Conservation (phyloP, 2,888 invertebrate genomes). For the Cinara cedri region DNA sequence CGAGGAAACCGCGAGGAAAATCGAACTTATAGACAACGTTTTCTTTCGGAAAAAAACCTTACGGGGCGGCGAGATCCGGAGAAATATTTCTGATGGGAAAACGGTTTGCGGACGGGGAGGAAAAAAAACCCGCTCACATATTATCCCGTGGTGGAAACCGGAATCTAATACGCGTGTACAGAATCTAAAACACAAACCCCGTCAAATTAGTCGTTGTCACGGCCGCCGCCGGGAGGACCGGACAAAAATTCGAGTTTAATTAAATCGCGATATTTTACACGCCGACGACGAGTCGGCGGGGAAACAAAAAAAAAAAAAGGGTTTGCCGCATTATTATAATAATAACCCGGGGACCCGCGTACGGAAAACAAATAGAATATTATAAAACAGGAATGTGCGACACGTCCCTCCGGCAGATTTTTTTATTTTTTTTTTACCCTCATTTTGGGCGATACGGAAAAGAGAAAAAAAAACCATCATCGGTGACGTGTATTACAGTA, state of each 20-base stretch:
- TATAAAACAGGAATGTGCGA: slow-evolving; percentile 11
- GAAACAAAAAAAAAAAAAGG: neutral
- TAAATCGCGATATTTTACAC: slow-evolving; percentile 47
- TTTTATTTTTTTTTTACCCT: slow-evolving; percentile 4
- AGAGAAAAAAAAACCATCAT: slow-evolving; percentile 4
- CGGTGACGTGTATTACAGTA: neutral
- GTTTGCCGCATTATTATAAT: neutral
- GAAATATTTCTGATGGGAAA: no score
- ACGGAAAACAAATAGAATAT: neutral
- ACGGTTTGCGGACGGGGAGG: no score
- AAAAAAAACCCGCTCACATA: no score
- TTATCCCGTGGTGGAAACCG: no score
- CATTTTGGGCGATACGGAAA: slow-evolving; percentile 12
- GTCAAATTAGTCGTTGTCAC: neutral
- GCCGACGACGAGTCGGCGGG: neutral
- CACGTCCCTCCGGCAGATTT: neutral
- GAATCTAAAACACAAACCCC: neutral
- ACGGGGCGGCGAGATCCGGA: no score
- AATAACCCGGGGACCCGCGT: neutral
- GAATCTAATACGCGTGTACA: neutral
- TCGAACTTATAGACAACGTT: no score
- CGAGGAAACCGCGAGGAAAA: no score
- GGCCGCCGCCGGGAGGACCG: neutral
- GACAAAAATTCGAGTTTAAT: slow-evolving; percentile 27
- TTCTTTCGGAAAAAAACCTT: no score